Evolutionary conservation across 2,113 vertebrate genomes (phyloP).

Genomic region (Cromileptes altivelis): DNA sequence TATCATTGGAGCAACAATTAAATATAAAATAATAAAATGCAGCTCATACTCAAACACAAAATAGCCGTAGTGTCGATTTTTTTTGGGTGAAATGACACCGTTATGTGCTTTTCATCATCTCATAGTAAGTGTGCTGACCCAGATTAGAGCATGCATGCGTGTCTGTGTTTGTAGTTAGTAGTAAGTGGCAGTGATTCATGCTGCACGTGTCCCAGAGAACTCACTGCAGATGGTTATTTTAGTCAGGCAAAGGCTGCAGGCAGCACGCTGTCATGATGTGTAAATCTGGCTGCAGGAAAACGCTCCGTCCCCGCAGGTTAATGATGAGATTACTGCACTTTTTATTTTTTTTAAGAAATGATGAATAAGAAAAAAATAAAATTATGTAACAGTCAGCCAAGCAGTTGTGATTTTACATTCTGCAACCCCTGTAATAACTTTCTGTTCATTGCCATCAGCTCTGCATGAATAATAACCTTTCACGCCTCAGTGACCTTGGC

Average conservation of each 20-base stretch:
- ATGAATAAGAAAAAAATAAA: conserved; percentile 40
- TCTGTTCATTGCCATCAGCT: conserved; percentile 47
- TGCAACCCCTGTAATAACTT: conserved; percentile 29
- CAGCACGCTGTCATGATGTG: conserved; percentile 57
- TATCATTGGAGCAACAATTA: not conserved
- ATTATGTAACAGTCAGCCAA: conserved; percentile 47
- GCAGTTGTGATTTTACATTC: conserved; percentile 27
- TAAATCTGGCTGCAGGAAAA: conserved; percentile 49
- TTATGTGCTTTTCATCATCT: not conserved
- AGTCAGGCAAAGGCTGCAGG: conserved; percentile 61
- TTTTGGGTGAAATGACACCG: not conserved
- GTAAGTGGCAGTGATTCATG: conserved; percentile 46
- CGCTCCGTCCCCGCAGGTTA: conserved; percentile 38
- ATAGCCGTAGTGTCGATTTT: not conserved
- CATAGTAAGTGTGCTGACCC: conserved; percentile 46
- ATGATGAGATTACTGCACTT: conserved; percentile 41
- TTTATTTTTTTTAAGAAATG: conserved; percentile 39
- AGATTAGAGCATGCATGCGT: conserved; percentile 52
- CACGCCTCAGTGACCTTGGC: conserved; percentile 57
- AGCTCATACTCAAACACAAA: not conserved
- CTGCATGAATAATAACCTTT: conserved; percentile 66
- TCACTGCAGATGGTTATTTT: conserved; percentile 65
- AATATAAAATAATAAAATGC: not conserved
- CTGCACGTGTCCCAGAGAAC: conserved; percentile 52
- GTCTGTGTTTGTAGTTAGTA: conserved; percentile 42